phyloP scores from a whole-genome alignment of 2,797 vertebrate species.

The Xyrichtys novacula region DNA sequence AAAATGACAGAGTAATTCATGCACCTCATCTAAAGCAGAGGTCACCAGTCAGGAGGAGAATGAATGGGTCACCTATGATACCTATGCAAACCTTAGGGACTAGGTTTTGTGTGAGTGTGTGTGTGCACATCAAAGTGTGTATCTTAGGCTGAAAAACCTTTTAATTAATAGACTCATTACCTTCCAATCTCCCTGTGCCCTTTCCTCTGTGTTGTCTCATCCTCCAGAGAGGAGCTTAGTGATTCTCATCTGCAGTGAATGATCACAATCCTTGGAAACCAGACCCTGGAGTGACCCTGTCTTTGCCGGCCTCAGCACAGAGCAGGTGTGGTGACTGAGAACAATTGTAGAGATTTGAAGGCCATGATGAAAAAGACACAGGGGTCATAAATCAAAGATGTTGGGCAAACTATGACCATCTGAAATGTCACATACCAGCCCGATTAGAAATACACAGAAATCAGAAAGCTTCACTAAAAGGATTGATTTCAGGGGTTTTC shows the following conservation, averaged over 20 bases:
- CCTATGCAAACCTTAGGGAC: slow-evolving; percentile 35
- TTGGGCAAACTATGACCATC: background rate
- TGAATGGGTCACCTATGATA: slow-evolving; percentile 35
- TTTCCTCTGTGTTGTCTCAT: slow-evolving; percentile 72
- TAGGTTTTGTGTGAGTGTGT: slow-evolving; percentile 28
- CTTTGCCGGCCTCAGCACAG: slow-evolving; percentile 52
- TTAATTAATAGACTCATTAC: slow-evolving; percentile 91
- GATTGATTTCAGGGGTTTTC: background rate
- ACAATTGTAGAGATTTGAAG: slow-evolving; percentile 28
- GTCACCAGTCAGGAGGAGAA: slow-evolving; percentile 40
- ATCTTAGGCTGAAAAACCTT: slow-evolving; percentile 67
- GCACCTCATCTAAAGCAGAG: slow-evolving; percentile 52
- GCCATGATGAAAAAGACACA: slow-evolving; percentile 1
- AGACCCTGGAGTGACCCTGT: slow-evolving; percentile 67
- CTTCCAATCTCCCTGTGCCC: slow-evolving; percentile 83
- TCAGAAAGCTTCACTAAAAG: background rate
- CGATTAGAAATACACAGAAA: background rate
- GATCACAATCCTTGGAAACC: slow-evolving; percentile 72
- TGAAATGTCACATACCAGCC: background rate
- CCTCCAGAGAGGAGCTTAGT: slow-evolving; percentile 77
- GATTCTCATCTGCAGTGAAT: slow-evolving; percentile 74
- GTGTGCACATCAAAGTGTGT: slow-evolving; percentile 25
- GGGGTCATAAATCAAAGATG: background rate
- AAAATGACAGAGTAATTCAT: slow-evolving; percentile 31
- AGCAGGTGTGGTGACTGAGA: slow-evolving; percentile 34